phyloP scores from a whole-genome alignment of 2,113 vertebrate genomes.

The Microtus ochrogaster region DNA sequence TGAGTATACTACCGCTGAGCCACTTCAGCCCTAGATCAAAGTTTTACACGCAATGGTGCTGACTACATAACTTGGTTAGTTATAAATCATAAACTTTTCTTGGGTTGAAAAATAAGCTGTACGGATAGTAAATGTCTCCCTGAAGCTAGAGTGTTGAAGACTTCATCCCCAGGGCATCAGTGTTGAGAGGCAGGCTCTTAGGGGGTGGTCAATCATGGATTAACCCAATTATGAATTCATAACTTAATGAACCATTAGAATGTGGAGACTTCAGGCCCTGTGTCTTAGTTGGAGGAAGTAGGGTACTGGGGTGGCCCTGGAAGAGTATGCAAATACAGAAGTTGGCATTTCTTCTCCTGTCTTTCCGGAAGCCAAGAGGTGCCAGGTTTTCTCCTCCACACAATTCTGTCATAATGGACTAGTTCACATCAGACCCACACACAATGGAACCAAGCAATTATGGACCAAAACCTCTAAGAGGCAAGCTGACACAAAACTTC shows the following conservation, averaged over 20 bases:
- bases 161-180: neutral
- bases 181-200: neutral
- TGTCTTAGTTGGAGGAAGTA: neutral
- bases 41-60: neutral
- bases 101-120: slow-evolving; percentile 16
- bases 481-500: neutral
- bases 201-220: neutral
- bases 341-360: neutral
- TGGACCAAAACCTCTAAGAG: neutral
- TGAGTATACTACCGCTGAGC: fast-evolving
- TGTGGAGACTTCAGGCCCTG: no score
- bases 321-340: neutral
- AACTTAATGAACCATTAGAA: neutral
- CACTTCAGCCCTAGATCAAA: neutral
- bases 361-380: neutral
- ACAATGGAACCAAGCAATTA: neutral
- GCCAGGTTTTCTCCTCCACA: neutral
- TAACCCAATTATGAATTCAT: neutral
- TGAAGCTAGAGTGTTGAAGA: neutral
- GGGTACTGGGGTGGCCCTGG: neutral
- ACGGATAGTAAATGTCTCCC: neutral
- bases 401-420: neutral
- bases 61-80: neutral
- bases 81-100: neutral
- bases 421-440: neutral